Evolutionary conservation across 2,888 invertebrate genomes (phyloP), one percentile per base, ranked within the genome.

Genomic region (Oscheius myriophilus): DNA sequence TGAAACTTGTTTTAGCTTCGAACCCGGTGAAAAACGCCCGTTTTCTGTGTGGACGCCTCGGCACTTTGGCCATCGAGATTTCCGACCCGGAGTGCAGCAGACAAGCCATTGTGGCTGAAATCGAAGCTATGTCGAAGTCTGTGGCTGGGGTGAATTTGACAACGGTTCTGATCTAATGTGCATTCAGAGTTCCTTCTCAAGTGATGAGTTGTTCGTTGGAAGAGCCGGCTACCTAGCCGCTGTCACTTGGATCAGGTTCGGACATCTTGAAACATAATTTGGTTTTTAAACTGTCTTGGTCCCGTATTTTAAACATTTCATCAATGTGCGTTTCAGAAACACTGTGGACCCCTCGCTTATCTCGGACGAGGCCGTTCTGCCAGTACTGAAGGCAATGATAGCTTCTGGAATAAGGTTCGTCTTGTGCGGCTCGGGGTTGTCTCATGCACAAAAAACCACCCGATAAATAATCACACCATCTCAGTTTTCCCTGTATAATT

Each of bases 131-230:
- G 58, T n/a, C 12, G 11, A 43, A 58, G 23, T 52, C 11, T 63
- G 41, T 39, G 42, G 25, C 39, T n/a, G 39, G 33, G 21, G 43
- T 51, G 2, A 14, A 25, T 25, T 18, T 12, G 2, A 12, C 26
- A 52, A 25, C 52, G 23, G 26, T 25, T 25, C 23, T 12, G 2
- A 11, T 52, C 12, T 25, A 23, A 1, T 23, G 1, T 52, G 2
- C 12, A 52, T 52, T 18, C 18, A 26, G 26, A 18, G 18, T n/a
- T n/a, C 26, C 11, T 52, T 12, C 18, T n/a, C 23, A 52, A 25
- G 52, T 52, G 23, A 94, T 90, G 95, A 95, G 88, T 87, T 93
- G 67, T 89, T 95, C 43, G 94, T 93, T 89, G 95, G 95, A 6
- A 90, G 93, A 85, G 90, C 91, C 77, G 95, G 95, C 23, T 94